Evolutionary conservation across 2,797 vertebrate genomes (phyloP), one percentile per base, ranked within the genome.

Genomic region (Carduelis carduelis): DNA sequence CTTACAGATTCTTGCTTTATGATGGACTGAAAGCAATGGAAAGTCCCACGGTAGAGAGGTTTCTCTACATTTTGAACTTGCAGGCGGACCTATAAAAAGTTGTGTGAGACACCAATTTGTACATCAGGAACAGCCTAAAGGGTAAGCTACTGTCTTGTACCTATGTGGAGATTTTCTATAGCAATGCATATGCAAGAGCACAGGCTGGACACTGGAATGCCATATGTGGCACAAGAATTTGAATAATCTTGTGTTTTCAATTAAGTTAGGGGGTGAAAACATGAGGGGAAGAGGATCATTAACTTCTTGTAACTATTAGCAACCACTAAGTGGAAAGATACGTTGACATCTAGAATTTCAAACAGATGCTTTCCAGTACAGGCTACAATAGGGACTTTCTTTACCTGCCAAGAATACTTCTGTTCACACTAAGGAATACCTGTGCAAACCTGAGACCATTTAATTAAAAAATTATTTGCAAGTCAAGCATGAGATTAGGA

Each of bases 21-120:
- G 95, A 99, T 99, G 81, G 99, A 99, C 97, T 99, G 98, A 97
- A 99, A 99, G 95, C 99, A 99, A 97, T 99, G 99, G 71, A 97
- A 85, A 14, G 99, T 99, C 82, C 99, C 99, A 12, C 98, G 98
- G 95, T 99, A 99, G 71, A 99, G 98, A 47, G 99, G 99, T 96
- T 98, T 99, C 79, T 99, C 98, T n/a, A 97, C 85, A 94, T 94
- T 98, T 98, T 99, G 99, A 70, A 99, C 99, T 98, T 99, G 99
- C 15, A 99, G 99, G 65, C 99, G 98, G 39, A 99, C 99, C 99
- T 99, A 97, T 68, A 96, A 97, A 47, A 96, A 66, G 89, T 94
- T 75, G 61, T 69, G 87, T 46, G 43, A 96, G 80, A 94, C 6
- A 68, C 65, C 57, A 59, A 91, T 70, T 75, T 61, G 66, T 46